Conservation (phyloP, 1,140 invertebrate genomes). For the Ceratitis capitata region DNA sequence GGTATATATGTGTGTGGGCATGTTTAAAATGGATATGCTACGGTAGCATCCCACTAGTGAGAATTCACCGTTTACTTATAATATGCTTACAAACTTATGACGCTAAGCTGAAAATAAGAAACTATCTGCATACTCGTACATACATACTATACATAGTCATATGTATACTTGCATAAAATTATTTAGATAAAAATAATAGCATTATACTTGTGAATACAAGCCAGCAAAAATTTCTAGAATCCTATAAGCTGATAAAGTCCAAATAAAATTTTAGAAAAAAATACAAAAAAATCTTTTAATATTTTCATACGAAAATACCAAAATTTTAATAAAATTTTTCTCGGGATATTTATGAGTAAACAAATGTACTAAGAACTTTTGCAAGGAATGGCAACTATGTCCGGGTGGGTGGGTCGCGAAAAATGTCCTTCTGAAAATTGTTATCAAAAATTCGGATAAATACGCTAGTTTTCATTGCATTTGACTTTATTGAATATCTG, state of each 20-base stretch:
- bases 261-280: not conserved
- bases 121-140: not conserved
- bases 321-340: too few species aligned
- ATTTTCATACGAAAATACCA: too few species aligned
- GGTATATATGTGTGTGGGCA: too few species aligned
- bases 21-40: not conserved
- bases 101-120: not conserved
- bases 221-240: not conserved
- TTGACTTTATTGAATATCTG: too few species aligned
- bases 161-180: not conserved
- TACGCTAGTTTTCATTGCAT: too few species aligned
- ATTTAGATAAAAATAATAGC: not conserved
- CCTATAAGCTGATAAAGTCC: not conserved
- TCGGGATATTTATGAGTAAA: too few species aligned
- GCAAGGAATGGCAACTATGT: too few species aligned
- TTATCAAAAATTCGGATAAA: too few species aligned
- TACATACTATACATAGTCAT: not conserved
- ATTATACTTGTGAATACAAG: not conserved
- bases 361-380: too few species aligned
- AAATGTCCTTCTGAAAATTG: too few species aligned
- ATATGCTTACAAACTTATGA: not conserved
- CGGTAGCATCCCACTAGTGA: not conserved
- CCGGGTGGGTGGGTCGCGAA: too few species aligned
- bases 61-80: not conserved
- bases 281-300: too few species aligned